Conservation (phyloP, 2,113 vertebrate species). For the Indicator maculatus region DNA sequence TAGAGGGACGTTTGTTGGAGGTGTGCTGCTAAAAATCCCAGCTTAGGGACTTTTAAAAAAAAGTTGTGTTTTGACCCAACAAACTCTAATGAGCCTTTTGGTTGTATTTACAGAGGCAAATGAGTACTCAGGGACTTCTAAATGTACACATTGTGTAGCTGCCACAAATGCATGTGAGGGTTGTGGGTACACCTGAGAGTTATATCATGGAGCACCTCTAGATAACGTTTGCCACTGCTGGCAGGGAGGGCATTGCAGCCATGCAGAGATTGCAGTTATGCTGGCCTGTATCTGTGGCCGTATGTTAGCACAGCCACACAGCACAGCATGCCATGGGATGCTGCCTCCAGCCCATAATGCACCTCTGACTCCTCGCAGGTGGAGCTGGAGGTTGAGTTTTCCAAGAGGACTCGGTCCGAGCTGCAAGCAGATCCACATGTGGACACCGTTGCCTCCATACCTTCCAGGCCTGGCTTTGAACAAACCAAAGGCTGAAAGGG, state of each 20-base stretch:
- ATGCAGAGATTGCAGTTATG: fast-evolving
- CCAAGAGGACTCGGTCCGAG: background rate
- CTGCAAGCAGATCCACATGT: fast-evolving
- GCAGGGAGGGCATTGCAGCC: background rate
- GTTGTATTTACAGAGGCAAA: conserved; percentile 1
- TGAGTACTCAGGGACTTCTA: background rate
- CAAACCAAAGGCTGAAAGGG: background rate
- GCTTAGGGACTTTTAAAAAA: background rate
- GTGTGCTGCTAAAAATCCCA: background rate
- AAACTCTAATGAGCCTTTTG: background rate
- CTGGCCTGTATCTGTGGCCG: background rate
- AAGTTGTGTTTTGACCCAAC: background rate
- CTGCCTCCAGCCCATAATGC: fast-evolving
- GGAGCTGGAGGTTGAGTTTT: background rate
- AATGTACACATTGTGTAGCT: background rate
- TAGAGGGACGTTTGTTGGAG: background rate
- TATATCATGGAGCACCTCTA: fast-evolving
- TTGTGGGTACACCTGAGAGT: background rate
- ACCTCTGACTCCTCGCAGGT: fast-evolving
- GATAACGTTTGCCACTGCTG: background rate
- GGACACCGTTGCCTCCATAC: fast-evolving
- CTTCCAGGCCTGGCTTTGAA: background rate
- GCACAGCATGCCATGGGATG: background rate
- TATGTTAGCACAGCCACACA: fast-evolving
- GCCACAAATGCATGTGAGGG: background rate